Conservation (phyloP, 2,113 vertebrate species). For the Illadopsis cleaveri region DNA sequence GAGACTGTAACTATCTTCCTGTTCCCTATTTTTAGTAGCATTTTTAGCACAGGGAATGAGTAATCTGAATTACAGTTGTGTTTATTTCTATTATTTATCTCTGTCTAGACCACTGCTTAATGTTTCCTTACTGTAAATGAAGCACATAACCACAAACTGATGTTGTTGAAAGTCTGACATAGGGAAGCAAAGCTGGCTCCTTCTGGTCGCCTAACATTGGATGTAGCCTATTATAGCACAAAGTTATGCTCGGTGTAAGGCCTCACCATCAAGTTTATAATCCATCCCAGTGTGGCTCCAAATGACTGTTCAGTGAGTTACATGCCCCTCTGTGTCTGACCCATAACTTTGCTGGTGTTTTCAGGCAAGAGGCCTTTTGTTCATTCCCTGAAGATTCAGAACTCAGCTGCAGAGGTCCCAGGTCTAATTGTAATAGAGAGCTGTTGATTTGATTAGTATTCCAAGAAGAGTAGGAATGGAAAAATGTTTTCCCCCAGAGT, state of each 20-base stretch:
- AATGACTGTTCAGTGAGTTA: neutral
- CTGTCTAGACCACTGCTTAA: neutral
- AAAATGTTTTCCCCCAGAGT: neutral
- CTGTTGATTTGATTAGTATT: neutral
- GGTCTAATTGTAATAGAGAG: neutral
- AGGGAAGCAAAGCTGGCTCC: neutral
- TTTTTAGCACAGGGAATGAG: neutral
- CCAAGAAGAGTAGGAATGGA: neutral
- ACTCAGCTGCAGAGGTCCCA: neutral
- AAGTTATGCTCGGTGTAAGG: neutral
- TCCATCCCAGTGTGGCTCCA: neutral
- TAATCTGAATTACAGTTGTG: neutral
- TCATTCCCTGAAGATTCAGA: neutral
- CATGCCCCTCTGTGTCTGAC: neutral
- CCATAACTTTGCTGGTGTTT: neutral
- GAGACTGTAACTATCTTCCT: neutral
- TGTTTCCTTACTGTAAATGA: neutral
- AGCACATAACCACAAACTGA: neutral
- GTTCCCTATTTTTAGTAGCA: neutral
- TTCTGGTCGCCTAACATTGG: rapidly evolving
- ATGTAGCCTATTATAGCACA: neutral
- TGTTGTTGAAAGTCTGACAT: neutral
- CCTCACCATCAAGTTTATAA: neutral
- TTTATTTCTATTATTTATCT: neutral
- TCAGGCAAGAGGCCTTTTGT: neutral